Conservation (phyloP, 1,140 invertebrate species). For the Homarus americanus region DNA sequence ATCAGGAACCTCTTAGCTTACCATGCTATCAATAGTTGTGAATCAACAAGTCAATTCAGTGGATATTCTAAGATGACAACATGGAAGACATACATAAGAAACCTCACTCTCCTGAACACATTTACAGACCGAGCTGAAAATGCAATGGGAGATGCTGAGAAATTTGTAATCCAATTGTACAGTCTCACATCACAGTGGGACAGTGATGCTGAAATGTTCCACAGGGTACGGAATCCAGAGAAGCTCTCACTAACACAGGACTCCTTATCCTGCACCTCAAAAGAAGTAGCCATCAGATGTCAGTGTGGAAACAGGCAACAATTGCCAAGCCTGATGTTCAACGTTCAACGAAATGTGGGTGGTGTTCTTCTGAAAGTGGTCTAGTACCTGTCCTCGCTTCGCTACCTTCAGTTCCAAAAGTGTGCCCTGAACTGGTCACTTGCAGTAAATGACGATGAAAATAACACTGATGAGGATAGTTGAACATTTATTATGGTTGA, state of each 20-base stretch:
- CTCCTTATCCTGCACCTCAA: slow-evolving; percentile 6
- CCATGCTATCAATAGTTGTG: slow-evolving; percentile 12
- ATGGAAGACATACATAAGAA: background rate
- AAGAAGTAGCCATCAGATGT: slow-evolving; percentile 38
- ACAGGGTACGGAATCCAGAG: slow-evolving; percentile 24
- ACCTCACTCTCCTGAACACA: slow-evolving; percentile 10
- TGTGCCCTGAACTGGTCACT: slow-evolving; percentile 14
- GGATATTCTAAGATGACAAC: slow-evolving; percentile 19
- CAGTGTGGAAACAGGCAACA: slow-evolving; percentile 26
- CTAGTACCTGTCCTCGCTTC: slow-evolving; percentile 13
- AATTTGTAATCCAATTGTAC: slow-evolving; percentile 35
- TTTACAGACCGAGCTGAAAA: background rate
- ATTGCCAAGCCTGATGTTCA: slow-evolving; percentile 12
- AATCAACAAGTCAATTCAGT: slow-evolving; percentile 41
- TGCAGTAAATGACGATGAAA: background rate
- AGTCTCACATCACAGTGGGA: background rate
- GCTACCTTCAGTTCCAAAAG: slow-evolving; percentile 5
- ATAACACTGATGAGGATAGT: slow-evolving; percentile 9
- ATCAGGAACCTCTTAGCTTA: slow-evolving; percentile 10
- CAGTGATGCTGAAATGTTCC: slow-evolving; percentile 20
- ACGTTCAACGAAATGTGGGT: slow-evolving; percentile 8
- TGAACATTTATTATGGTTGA: background rate
- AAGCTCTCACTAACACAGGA: slow-evolving; percentile 35
- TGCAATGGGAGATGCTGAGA: slow-evolving; percentile 24
- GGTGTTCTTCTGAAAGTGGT: too few species aligned